Evolutionary conservation across 2,113 vertebrate species (phyloP).

Genomic region (Collichthys lucidus): DNA sequence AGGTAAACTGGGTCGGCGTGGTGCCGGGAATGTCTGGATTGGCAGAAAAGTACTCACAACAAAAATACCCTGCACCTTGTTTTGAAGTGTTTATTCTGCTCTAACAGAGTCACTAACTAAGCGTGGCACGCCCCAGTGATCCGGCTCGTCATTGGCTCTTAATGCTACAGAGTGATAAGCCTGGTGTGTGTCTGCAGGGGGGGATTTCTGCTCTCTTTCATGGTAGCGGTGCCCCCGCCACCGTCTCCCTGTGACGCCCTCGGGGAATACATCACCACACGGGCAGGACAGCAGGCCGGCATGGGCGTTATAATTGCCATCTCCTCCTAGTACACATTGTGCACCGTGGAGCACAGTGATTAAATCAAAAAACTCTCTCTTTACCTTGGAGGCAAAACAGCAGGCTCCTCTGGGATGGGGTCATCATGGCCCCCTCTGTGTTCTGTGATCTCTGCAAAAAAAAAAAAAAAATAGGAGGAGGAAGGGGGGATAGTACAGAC

Average conservation of each 20-base stretch:
- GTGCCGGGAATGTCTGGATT: constrained; percentile 42
- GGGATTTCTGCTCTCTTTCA: constrained; percentile 74
- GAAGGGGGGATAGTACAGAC: constrained; percentile 18
- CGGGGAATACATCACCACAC: constrained; percentile 75
- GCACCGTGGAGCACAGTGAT: constrained; percentile 77
- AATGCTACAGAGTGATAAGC: constrained; percentile 32
- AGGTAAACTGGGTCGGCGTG: constrained; percentile 65
- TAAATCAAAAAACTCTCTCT: constrained; percentile 80
- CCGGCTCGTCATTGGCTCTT: constrained; percentile 46
- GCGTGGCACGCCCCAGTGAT: constrained; percentile 48
- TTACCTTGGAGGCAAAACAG: constrained; percentile 85
- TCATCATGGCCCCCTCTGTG: constrained; percentile 74
- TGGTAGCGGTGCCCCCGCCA: constrained; percentile 67
- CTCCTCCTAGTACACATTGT: constrained; percentile 75
- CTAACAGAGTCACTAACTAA: constrained; percentile 57
- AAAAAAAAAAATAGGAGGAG: constrained; percentile 4
- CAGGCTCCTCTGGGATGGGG: constrained; percentile 80
- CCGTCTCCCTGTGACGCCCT: constrained; percentile 69
- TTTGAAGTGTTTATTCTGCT: constrained; percentile 62
- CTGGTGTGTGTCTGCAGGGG: constrained; percentile 51
- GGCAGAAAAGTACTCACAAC: constrained; percentile 53
- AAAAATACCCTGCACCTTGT: constrained; percentile 36
- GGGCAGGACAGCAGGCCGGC: constrained; percentile 78
- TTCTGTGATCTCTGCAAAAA: constrained; percentile 77
- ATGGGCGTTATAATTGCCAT: constrained; percentile 84